Base-by-base conservation (phyloP, 2,113 vertebrate genomes). In the Ariopsis seemanni region DNA sequence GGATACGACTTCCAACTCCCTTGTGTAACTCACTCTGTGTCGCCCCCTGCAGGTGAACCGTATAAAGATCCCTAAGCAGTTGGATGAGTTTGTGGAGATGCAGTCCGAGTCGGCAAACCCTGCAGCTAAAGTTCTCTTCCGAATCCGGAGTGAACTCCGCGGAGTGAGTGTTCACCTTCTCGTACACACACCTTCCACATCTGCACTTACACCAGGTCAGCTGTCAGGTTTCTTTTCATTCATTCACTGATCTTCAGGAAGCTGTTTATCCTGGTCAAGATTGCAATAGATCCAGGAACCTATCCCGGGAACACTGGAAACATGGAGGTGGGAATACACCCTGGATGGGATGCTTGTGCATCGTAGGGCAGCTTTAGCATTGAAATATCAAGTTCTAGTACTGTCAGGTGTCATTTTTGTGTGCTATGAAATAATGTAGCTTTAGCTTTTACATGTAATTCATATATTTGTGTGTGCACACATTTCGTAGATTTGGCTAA, bases 11-110 rank as follows among this genome's bases (percentile, higher is more conserved):
- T 75, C 8, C 42, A 15, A 42, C 5, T 71, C 30, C 34, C 14
- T 30, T 20, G 20, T n/a, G 7, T 55, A 12, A 42, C 42, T 42
- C 42, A 50, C 52, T 79, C 78, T 85, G 30, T 86, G 52, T 88
- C 82, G 88, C 92, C 91, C 92, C 91, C 95, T 91, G 50, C 92
- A 99, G 98, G 98, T 99, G 58, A 98, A 97, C 92, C 97, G 97
- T 92, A 99, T 99, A 90, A 99, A 99, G 94, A 98, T 95, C 63
- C 98, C 98, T 5, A 98, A 97, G 89, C 97, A 98, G 90, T 94
- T 99, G 86, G 98, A 99, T 7, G 98, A 99, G 85, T 93, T 99
- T 86, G 97, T 99, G 87, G 98, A 99, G 95, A 98, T 99, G 91
- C 95, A 97, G 90, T 97, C 97, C 0, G 97, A 97, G 87, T 97